Evolutionary conservation across 2,113 vertebrate genomes (phyloP), one percentile per base, ranked within the genome.

Genomic region (Lycaon pictus): DNA sequence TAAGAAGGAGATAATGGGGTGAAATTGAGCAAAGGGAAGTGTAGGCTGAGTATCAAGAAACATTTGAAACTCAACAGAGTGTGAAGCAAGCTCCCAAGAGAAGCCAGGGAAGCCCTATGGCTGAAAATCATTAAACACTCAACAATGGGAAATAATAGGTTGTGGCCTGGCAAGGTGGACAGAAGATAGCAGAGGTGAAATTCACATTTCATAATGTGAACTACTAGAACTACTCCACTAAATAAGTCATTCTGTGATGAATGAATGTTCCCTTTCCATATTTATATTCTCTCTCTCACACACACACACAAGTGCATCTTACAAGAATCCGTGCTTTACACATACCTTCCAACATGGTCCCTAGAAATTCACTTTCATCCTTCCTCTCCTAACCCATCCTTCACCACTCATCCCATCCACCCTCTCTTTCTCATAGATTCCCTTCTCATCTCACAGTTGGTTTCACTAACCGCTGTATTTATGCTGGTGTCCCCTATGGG

Each of bases 71-170:
- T 67, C 92, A 95, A 22, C 76, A 43, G 88, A 83, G 79, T 79
- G 20, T 95, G 92, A 89, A 89, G 77, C n/a, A 60, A 89, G n/a
- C 72, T 96, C 94, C 92, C 89, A 90, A 63, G 81, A 95, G 92
- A 87, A 93, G 72, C 19, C 92, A 62, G 9, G 8, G 79, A 84
- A 82, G 60, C 55, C n/a, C 13, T 19, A 1, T 29, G 62, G 79
- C 71, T 95, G 29, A 94, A 92, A 88, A 91, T 71, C 92, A 91
- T 60, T 25, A 35, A 58, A 82, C 16, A 55, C 82, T 77, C 81
- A 82, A 65, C 76, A 37, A 19, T 11, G 27, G 35, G 51, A 63
- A 85, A 76, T 5, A 85, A 63, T 53, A 32, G n/a, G n/a, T 1
- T 32, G 27, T 67, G 94, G 82, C 22, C 77, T 19, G 37, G 29